Percentiles rank a stretch among this genome's conserved stretches.
Evolutionary conservation across 1,140 invertebrate species (phyloP).

Genomic region (Caerostris extrusa): DNA sequence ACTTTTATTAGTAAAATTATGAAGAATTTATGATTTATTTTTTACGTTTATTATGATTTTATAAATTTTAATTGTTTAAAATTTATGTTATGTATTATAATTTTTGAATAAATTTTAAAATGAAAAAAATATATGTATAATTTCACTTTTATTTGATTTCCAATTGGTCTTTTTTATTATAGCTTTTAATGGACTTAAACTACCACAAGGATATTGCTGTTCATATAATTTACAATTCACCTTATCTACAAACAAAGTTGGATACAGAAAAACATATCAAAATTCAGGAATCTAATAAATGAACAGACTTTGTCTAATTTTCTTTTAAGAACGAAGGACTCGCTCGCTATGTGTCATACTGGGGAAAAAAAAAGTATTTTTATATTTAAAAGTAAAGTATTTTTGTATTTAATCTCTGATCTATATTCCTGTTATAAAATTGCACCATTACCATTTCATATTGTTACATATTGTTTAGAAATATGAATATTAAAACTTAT

Average conservation of each 20-base stretch:
- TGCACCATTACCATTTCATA: no score
- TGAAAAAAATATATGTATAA: background rate
- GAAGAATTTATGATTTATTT: background rate
- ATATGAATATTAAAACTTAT: no score
- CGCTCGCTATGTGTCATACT: no score
- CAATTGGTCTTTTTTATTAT: conserved; percentile 72
- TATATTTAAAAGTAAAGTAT: no score
- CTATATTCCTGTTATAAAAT: no score
- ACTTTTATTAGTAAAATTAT: background rate
- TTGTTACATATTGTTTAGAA: no score
- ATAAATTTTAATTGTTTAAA: background rate
- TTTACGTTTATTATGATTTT: background rate
- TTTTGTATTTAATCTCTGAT: no score
- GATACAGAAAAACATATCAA: conserved; percentile 19
- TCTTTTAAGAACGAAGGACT: no score
- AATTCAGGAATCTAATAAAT: conserved; percentile 2
- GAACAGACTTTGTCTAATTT: no score
- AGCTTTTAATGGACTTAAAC: conserved; percentile 82
- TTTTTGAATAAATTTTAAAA: background rate
- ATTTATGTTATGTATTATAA: background rate
- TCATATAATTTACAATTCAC: conserved; percentile 42
- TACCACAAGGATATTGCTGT: conserved; percentile 90
- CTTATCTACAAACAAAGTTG: conserved; percentile 36
- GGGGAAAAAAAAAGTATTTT: no score
- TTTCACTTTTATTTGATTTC: background rate